Conservation (phyloP, 2,113 vertebrate genomes). For the Cavia aperea region DNA sequence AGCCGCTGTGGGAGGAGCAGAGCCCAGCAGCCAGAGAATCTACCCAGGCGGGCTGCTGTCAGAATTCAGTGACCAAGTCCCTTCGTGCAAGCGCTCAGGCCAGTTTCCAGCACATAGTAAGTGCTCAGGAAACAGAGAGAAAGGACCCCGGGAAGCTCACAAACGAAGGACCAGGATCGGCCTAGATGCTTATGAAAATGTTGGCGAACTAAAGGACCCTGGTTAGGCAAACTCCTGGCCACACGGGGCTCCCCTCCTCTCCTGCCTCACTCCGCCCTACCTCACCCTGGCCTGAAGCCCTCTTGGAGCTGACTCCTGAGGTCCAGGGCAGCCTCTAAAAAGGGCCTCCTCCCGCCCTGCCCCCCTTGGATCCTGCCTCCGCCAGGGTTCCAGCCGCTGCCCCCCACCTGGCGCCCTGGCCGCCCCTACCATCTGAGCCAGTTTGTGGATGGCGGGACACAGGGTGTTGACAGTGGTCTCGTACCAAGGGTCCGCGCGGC, state of each 20-base stretch:
- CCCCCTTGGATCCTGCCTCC: not conserved
- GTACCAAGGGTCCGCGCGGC: constrained; percentile 90
- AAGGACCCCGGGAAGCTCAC: not conserved
- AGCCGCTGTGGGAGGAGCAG: not conserved
- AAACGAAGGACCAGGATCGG: not conserved
- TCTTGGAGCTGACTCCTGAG: not conserved
- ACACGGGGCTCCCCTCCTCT: too few species aligned
- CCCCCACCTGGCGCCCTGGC: not conserved
- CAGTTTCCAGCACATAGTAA: not conserved
- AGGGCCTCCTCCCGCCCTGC: too few species aligned
- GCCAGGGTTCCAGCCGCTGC: accelerated
- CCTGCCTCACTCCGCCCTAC: not conserved
- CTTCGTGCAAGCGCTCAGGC: not conserved
- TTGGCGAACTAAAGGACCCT: not conserved
- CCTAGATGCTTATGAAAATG: not conserved
- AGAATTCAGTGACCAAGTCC: not conserved
- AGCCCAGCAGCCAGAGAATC: accelerated
- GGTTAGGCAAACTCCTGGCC: not conserved
- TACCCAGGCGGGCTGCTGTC: too few species aligned
- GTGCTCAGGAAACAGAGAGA: not conserved
- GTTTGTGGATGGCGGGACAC: constrained; percentile 84
- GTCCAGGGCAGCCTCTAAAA: not conserved
- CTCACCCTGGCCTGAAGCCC: not conserved
- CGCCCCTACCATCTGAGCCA: constrained; percentile 84
- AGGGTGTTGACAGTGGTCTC: constrained; percentile 86